These are phyloP conservation scores for Myoxocephalus aenaeus DNA, from an alignment of 2,797 vertebrate genomes.

Conservation along the genomic window DNA sequence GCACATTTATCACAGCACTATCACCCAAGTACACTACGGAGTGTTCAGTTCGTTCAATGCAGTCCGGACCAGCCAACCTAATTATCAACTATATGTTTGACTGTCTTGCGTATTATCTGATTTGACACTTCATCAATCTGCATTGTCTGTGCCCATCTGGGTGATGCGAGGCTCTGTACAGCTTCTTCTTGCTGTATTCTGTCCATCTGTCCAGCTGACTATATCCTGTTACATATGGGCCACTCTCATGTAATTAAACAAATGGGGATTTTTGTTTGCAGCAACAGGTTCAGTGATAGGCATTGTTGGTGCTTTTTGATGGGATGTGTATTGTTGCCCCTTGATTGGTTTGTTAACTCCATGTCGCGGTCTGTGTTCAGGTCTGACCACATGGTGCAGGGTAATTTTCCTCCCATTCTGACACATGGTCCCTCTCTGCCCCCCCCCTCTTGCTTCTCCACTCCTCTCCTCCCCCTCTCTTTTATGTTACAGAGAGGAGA, in stretches of 20 bases:
- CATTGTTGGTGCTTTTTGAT: conserved; percentile 20
- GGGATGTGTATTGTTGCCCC: conserved; percentile 20
- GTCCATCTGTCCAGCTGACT: conserved; percentile 70
- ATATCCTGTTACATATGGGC: conserved; percentile 60
- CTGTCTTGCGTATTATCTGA: conserved; percentile 52
- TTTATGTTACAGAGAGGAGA: conserved; percentile 73
- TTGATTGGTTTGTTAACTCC: conserved; percentile 56
- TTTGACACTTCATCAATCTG: conserved; percentile 58
- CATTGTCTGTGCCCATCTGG: conserved; percentile 63
- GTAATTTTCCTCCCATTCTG: conserved; percentile 76
- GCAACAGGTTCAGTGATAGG: conserved; percentile 36
- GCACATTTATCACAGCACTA: conserved; percentile 60
- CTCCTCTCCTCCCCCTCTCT: conserved; percentile 33
- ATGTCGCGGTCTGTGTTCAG: conserved; percentile 51
- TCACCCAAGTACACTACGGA: conserved; percentile 44
- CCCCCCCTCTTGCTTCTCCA: conserved; percentile 49
- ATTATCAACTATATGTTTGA: conserved; percentile 56
- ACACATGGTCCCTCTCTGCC: conserved; percentile 72
- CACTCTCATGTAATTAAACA: conserved; percentile 63
- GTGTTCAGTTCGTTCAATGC: conserved; percentile 9
- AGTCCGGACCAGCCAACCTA: conserved; percentile 31
- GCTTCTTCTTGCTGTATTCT: conserved; percentile 65
- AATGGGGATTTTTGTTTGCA: conserved; percentile 26
- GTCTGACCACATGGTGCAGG: conserved; percentile 76
- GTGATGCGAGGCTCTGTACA: conserved; percentile 41